Conservation (phyloP, 2,797 vertebrate species). For the Chelon labrosus region DNA sequence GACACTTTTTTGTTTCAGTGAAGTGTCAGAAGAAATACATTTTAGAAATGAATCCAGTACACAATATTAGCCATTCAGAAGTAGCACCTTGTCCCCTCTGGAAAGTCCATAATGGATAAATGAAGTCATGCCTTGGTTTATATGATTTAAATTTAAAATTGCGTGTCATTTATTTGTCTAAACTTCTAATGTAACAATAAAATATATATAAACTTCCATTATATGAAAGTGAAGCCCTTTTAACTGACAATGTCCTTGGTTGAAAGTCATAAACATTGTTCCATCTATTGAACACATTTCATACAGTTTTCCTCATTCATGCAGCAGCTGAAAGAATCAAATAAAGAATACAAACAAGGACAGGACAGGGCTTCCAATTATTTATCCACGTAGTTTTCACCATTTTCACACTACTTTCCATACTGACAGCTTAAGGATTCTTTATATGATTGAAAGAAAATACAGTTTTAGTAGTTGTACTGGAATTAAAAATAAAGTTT, state of each 20-base stretch:
- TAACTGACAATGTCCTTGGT: conserved; percentile 17
- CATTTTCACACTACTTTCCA: neutral
- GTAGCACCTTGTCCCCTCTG: neutral
- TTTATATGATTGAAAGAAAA: conserved; percentile 1
- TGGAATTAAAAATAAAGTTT: neutral
- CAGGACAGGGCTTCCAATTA: conserved; percentile 4
- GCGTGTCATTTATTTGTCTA: too few relatives aligned
- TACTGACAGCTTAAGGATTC: neutral
- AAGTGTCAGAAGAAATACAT: neutral
- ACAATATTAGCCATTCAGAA: neutral
- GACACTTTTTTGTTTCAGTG: neutral
- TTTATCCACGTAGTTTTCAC: neutral
- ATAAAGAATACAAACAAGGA: conserved; percentile 21
- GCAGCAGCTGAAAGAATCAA: neutral
- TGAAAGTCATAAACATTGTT: conserved; percentile 40
- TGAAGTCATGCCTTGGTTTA: too few relatives aligned
- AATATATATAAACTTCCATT: neutral
- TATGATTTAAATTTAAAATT: too few relatives aligned
- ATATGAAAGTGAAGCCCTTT: conserved; percentile 28
- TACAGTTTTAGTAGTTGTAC: neutral
- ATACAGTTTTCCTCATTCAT: conserved; percentile 11
- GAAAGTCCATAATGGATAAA: too few relatives aligned
- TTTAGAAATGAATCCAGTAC: neutral
- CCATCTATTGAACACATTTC: conserved; percentile 10
- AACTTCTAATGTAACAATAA: too few relatives aligned